Evolutionary conservation across 2,888 invertebrate species (phyloP), one percentile per base, ranked within the genome.

Genomic region (Heliothis peltigera): DNA sequence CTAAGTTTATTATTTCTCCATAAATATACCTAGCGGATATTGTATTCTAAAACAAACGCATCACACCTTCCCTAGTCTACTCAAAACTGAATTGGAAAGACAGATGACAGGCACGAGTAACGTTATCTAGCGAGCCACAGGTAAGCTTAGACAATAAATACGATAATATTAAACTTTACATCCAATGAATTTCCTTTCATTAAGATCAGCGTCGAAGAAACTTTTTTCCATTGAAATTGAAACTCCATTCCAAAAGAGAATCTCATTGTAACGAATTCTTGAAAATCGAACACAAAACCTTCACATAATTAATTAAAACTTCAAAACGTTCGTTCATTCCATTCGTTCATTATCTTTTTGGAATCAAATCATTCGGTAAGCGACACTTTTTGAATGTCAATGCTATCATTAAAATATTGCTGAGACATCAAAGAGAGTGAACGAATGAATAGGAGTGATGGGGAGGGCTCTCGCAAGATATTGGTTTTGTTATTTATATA

Each of bases 321-420:
- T 77, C 70, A 64, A 69, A 71, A 62, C 55, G 70, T 75, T 70
- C 67, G 60, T 64, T 65, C 73, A 73, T 77, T 70, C 69, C 74
- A 79, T 75, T 71, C 74, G 78, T 81, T 84, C 84, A 85, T 87
- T 80, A 87, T 85, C 80, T 83, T 82, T 84, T 84, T 80, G 78
- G 83, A 84, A 87, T 84, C 83, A 81, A 88, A 86, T 88, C 86
- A 86, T 78, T 70, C 77, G 77, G 75, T 81, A 84, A 86, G 80
- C 81, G 85, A 70, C 80, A 81, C 83, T 83, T 87, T 82, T 78
- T 69, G 84, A 87, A 84, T 86, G 87, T 86, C 87, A 88, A 88
- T 88, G 85, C 81, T 79, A 79, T 87, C 86, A 86, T 90, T 90
- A 89, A 87, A 89, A 88, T 84, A 81, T 87, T 79, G 81, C 81